Conservation (phyloP, 2,888 invertebrate species). For the Lepidonotus clava region DNA sequence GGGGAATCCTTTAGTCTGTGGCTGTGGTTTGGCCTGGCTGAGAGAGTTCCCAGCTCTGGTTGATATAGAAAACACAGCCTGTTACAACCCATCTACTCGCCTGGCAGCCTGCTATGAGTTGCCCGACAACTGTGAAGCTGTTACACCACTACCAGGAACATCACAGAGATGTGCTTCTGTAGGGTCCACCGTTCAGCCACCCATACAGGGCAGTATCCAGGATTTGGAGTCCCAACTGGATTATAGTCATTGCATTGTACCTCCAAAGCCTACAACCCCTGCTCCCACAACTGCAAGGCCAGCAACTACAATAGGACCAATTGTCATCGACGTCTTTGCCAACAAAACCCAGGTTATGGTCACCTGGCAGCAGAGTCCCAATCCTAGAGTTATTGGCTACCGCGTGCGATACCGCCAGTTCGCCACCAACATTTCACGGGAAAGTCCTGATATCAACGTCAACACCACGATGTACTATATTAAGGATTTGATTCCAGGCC, state of each 20-base stretch:
- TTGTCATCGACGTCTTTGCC: background rate
- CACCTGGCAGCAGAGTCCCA: background rate
- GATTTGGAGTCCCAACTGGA: background rate
- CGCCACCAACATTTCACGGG: background rate
- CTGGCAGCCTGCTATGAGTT: conserved; percentile 11
- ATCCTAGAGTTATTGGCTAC: background rate
- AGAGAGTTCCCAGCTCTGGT: background rate
- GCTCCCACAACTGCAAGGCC: background rate
- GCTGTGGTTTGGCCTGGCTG: conserved; percentile 9
- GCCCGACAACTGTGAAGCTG: background rate
- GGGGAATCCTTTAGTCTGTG: conserved; percentile 26
- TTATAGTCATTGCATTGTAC: conserved; percentile 10
- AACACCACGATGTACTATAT: background rate
- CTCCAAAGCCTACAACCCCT: conserved; percentile 18
- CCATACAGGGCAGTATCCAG: background rate
- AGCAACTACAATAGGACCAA: background rate
- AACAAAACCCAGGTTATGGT: background rate
- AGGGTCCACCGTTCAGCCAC: no score
- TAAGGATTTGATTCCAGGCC: background rate
- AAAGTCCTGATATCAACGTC: background rate
- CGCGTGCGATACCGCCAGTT: conserved; percentile 20
- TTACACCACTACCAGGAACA: background rate
- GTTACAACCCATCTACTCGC: background rate
- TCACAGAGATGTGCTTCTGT: background rate
- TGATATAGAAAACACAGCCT: background rate